phyloP scores from a whole-genome alignment of 2,888 invertebrate genomes.

The Troilus luridus region DNA sequence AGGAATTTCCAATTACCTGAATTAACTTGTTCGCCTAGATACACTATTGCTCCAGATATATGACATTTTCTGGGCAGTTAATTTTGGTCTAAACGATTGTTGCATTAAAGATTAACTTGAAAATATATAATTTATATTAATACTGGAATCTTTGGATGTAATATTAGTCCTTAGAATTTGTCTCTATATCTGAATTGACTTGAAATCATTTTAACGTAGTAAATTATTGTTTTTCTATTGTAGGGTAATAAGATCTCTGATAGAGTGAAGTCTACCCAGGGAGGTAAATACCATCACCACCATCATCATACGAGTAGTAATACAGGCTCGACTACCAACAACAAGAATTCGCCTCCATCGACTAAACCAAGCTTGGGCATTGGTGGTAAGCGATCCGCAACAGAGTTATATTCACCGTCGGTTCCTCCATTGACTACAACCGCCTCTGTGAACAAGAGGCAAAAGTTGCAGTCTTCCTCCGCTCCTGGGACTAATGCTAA shows the following conservation, averaged over 20 bases:
- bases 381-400: conserved; percentile 51
- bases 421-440: conserved; percentile 31
- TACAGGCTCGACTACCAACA: conserved; percentile 14
- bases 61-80: too few relatives aligned
- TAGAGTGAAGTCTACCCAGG: conserved; percentile 18
- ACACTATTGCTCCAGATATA: too few relatives aligned
- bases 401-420: conserved; percentile 33
- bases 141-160: too few relatives aligned
- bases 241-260: conserved; percentile 58
- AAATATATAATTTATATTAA: too few relatives aligned
- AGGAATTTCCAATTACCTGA: too few relatives aligned
- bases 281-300: conserved; percentile 51
- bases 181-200: not conserved
- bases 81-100: too few relatives aligned
- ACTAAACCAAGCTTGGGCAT: conserved; percentile 34
- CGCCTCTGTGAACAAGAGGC: conserved; percentile 58
- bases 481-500: conserved; percentile 44
- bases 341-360: conserved; percentile 56
- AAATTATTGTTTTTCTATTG: not conserved
- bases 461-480: conserved; percentile 55
- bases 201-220: not conserved
- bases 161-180: too few relatives aligned
- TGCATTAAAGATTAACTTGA: too few relatives aligned
- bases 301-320: not conserved
- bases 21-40: too few relatives aligned